phyloP scores from a whole-genome alignment of 2,113 vertebrate genomes.

The Alethe diademata region DNA sequence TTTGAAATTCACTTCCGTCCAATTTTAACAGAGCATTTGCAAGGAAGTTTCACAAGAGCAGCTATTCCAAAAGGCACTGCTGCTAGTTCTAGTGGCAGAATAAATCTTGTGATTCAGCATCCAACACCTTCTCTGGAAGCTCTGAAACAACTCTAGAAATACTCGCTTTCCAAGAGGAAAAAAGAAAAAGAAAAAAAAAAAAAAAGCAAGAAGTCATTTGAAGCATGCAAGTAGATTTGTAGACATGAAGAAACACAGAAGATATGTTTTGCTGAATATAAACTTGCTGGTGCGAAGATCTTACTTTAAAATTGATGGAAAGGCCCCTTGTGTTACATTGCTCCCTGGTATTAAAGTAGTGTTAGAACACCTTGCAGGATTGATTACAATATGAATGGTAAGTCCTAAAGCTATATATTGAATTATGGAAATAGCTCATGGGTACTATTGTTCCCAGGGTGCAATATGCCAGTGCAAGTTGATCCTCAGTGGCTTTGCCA shows the following conservation, averaged over 20 bases:
- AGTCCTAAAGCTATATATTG: not conserved
- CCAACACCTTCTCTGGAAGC: conserved; percentile 23
- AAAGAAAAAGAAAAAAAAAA: not conserved
- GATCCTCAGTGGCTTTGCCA: conserved; percentile 7
- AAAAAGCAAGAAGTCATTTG: not conserved
- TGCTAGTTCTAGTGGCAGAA: conserved; percentile 7
- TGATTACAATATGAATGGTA: not conserved
- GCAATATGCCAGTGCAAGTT: not conserved
- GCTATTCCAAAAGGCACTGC: conserved; percentile 43
- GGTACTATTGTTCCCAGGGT: not conserved
- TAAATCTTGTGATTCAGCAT: conserved; percentile 56
- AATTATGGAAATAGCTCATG: not conserved
- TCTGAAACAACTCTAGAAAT: conserved; percentile 4
- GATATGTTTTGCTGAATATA: not conserved
- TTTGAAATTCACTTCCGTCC: conserved; percentile 21
- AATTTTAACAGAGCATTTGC: not conserved
- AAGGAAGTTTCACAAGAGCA: conserved; percentile 19
- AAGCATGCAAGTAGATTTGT: not conserved
- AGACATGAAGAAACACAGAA: not conserved
- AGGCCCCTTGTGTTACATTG: conserved; percentile 9
- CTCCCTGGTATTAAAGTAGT: not conserved
- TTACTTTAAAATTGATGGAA: conserved; percentile 1
- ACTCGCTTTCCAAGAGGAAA: not conserved
- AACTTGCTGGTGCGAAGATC: not conserved
- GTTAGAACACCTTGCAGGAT: conserved; percentile 1